Percentiles rank a stretch among this genome's conserved stretches.
phyloP scores from a whole-genome alignment of 2,888 invertebrate species.

The Pyrochroa serraticornis region DNA sequence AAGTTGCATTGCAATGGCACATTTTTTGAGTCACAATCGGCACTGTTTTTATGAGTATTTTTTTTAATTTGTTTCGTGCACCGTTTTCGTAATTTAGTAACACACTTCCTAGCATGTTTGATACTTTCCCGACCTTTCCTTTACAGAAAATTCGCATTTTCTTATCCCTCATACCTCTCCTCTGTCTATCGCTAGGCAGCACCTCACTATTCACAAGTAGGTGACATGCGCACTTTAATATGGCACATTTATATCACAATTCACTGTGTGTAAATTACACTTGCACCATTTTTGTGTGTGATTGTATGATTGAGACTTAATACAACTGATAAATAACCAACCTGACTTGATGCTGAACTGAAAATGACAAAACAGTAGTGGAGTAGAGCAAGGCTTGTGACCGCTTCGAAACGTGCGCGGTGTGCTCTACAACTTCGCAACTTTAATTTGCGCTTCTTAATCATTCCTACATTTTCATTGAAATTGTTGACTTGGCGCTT shows the following conservation, averaged over 20 bases:
- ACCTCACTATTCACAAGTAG: conserved; percentile 56
- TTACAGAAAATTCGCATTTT: not conserved
- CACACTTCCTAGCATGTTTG: conserved; percentile 51
- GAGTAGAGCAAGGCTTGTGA: not conserved
- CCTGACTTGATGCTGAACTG: conserved; percentile 6
- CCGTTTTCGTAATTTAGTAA: conserved; percentile 53
- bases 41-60: conserved; percentile 50
- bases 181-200: conserved; percentile 52
- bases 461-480: too few relatives aligned
- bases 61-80: conserved; percentile 51
- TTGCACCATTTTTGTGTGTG: conserved; percentile 58
- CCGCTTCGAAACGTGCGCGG: too few relatives aligned
- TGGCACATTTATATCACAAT: conserved; percentile 56
- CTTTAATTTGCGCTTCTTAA: too few relatives aligned
- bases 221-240: conserved; percentile 59
- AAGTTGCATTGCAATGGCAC: conserved; percentile 60
- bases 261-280: conserved; percentile 56
- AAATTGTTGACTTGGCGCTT: too few relatives aligned
- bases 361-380: conserved; percentile 2
- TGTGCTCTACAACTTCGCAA: too few relatives aligned
- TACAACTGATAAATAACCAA: conserved; percentile 10
- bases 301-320: conserved; percentile 48
- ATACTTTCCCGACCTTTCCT: conserved; percentile 3
- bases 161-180: conserved; percentile 23
- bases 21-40: conserved; percentile 59